A percentile compares a stretch with the other conserved stretches of the same genome.
Conservation (phyloP, 2,113 vertebrate genomes). For the Melierax canorus region DNA sequence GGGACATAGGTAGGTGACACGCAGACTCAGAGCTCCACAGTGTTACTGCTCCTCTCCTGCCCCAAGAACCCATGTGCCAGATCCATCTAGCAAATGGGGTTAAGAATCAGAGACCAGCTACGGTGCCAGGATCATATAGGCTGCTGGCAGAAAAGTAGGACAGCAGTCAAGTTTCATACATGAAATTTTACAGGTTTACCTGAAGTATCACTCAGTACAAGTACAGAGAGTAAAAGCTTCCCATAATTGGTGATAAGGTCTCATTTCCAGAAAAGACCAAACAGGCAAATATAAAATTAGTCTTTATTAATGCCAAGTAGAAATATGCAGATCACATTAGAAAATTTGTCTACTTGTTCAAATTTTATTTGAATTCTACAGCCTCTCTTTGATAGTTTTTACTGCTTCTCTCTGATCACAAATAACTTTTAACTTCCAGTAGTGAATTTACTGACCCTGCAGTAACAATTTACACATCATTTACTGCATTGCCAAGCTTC, state of each 20-base stretch:
- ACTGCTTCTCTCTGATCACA: background rate
- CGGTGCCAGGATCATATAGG: background rate
- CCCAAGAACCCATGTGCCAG: background rate
- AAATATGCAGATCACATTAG: background rate
- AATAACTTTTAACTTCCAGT: background rate
- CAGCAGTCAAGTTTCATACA: background rate
- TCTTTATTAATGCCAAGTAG: background rate
- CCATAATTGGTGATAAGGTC: background rate
- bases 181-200: background rate
- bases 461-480: background rate
- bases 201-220: background rate
- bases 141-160: background rate
- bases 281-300: background rate
- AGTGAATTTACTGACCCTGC: background rate
- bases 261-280: background rate
- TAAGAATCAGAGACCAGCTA: background rate
- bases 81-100: background rate
- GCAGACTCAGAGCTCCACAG: background rate
- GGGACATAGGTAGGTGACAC: rapidly evolving
- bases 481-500: background rate
- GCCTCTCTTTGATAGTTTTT: background rate
- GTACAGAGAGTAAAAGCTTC: background rate
- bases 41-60: background rate
- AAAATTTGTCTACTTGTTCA: background rate
- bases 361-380: background rate